Evolutionary conservation across 2,113 vertebrate genomes (phyloP), one percentile per base, ranked within the genome.

Genomic region (Mellivora capensis): DNA sequence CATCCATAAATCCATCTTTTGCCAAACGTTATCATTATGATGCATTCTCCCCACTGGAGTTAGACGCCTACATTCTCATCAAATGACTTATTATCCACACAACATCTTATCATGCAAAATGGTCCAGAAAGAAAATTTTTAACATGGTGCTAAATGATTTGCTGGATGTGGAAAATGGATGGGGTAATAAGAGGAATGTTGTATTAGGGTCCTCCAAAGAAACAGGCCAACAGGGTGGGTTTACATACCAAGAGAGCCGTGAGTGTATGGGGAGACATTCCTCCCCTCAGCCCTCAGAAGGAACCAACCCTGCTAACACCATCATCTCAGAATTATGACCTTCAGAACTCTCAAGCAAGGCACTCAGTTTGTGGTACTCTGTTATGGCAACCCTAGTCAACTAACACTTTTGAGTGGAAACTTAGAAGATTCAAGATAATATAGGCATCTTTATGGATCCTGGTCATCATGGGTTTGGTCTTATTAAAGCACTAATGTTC

Each of bases 181-280:
- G n/a, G 14, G 27, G 3, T 18, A 10, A 21, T 76, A 64, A 23
- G 25, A 10, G 52, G 20, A 54, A 8, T 59, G 9, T 5, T 20
- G 13, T 20, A 14, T 64, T 67, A 47, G 44, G 15, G 4, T 29
- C 64, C 34, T 52, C 44, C 23, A 3, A 34, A 49, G 44, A 64
- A 29, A 64, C 15, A 27, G 15, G 49, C 47, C 31, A 17, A 5
- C 11, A 77, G 27, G 8, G 27, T 11, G 44, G 27, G 39, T 44
- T 4, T 76, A 4, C 2, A 29, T 15, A 29, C 13, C 0, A 0
- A 76, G 23, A 76, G 39, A 76, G 6, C 25, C 12, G 1, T 8
- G 72, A 25, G 3, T 9, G 3, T 18, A 18, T 76, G 44, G 31
- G 74, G 14, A 17, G 13, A 31, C 13, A 27, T 47, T 18, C 42